Evolutionary conservation across 2,797 vertebrate species (phyloP), one percentile per base, ranked within the genome.

Genomic region (Hybognathus amarus): DNA sequence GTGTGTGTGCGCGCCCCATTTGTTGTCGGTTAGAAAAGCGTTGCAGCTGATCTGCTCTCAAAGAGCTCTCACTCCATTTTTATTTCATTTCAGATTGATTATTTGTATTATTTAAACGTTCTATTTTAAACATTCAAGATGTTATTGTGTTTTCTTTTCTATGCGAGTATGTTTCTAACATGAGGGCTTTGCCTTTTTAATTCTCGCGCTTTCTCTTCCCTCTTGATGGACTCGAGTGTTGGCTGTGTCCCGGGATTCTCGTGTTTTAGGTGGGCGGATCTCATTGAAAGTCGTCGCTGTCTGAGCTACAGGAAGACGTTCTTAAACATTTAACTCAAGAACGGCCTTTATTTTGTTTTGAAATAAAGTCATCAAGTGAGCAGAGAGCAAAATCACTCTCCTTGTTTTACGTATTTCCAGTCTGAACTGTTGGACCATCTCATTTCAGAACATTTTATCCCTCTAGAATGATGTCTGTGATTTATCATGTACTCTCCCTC

Each of bases 21-120:
- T 83, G 91, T 92, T 91, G 93, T 93, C 82, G 78, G 89, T 88
- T 89, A 87, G 89, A 91, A 89, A 92, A 91, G 91, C 91, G 93
- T 90, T 88, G 89, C 92, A 90, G 92, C 92, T 88, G 88, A 92
- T 90, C 90, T 91, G 94, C 94, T 96, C 94, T 95, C 91, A 94
- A 94, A 95, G 94, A 95, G 94, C 93, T 86, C 90, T 87, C 87
- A 92, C 89, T 92, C 87, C 88, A 47, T 74, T 71, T 67, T 80
- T n/a, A 52, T 91, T 88, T 56, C 59, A 40, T 74, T 94, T 91
- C 64, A 93, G 91, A 91, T 91, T 89, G 89, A 88, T 92, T 91
- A 71, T 71, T 85, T 77, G 86, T 87, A 90, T 94, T 94, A 95
- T 95, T 95, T 95, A 94, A 95, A 92, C 91, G 12, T 85, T n/a